A percentile compares a stretch with the other conserved stretches of the same genome.
Evolutionary conservation across 2,888 invertebrate species (phyloP).

Genomic region (Cotesia congregata): DNA sequence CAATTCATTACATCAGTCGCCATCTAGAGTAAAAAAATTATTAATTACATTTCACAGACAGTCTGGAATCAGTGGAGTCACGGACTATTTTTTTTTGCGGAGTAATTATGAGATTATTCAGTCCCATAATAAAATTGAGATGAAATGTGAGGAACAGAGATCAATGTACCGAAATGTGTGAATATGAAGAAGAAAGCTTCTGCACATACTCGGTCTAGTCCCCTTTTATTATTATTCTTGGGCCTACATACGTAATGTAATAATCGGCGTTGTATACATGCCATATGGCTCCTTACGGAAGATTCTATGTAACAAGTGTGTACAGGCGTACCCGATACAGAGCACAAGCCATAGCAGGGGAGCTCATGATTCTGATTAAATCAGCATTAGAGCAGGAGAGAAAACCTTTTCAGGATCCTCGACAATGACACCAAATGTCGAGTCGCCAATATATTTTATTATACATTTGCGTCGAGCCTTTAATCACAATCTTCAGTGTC

Average conservation of each 20-base stretch:
- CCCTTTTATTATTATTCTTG: constrained; percentile 62
- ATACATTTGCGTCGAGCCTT: constrained; percentile 25
- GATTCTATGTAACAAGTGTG: constrained; percentile 44
- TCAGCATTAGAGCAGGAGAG: constrained; percentile 64
- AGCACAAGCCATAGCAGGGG: background rate
- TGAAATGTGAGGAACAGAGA: constrained; percentile 37
- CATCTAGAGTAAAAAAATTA: no score
- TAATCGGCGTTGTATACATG: constrained; percentile 67
- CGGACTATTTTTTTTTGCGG: no score
- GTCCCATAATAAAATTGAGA: no score
- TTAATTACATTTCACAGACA: no score
- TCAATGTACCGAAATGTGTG: constrained; percentile 28
- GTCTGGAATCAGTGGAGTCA: no score
- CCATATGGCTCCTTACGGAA: constrained; percentile 63
- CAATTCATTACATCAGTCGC: no score
- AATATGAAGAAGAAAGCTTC: constrained; percentile 38
- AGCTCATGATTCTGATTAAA: constrained; percentile 65
- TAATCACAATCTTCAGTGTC: constrained; percentile 27
- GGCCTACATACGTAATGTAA: constrained; percentile 69
- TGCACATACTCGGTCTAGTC: constrained; percentile 46
- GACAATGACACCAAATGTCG: constrained; percentile 69
- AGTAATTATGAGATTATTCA: no score
- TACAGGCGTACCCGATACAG: constrained; percentile 30
- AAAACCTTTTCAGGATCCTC: constrained; percentile 43
- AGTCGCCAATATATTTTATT: constrained; percentile 30